Conservation (phyloP, 1,140 invertebrate species). For the Dryas iulia region DNA sequence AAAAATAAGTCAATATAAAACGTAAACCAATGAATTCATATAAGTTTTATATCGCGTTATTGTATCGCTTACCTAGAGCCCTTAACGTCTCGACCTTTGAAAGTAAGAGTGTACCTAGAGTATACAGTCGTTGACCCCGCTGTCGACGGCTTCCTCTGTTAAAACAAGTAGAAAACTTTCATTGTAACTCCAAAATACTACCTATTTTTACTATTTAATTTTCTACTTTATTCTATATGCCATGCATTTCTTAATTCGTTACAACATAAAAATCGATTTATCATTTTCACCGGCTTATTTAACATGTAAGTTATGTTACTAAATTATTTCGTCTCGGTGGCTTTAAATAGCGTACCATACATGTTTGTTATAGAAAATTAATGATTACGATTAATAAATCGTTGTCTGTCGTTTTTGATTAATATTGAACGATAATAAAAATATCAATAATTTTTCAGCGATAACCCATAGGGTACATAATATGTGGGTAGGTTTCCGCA, state of each 20-base stretch:
- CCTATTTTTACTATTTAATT: neutral
- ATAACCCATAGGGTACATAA: neutral
- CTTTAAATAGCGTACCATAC: neutral
- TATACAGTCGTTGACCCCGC: constrained; percentile 60
- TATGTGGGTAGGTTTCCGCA: constrained; percentile 22
- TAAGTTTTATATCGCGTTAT: neutral
- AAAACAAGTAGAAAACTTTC: constrained; percentile 48
- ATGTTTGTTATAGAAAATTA: neutral
- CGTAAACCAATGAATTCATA: neutral
- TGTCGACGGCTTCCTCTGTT: constrained; percentile 43
- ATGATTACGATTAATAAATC: neutral
- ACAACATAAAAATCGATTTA: too few relatives aligned
- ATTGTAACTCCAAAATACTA: constrained; percentile 47
- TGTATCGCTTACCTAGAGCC: constrained; percentile 20
- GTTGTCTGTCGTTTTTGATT: neutral
- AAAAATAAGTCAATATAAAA: neutral
- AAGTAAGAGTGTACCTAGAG: constrained; percentile 70
- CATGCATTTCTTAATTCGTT: too few relatives aligned
- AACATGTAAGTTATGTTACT: too few relatives aligned
- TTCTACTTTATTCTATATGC: neutral
- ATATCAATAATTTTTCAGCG: neutral
- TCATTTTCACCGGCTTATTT: too few relatives aligned
- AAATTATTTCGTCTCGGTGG: too few relatives aligned
- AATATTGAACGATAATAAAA: neutral
- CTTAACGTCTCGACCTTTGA: constrained; percentile 66